Evolutionary conservation across 2,797 vertebrate species (phyloP), one percentile per base, ranked within the genome.

Genomic region (Gambusia yucatana): DNA sequence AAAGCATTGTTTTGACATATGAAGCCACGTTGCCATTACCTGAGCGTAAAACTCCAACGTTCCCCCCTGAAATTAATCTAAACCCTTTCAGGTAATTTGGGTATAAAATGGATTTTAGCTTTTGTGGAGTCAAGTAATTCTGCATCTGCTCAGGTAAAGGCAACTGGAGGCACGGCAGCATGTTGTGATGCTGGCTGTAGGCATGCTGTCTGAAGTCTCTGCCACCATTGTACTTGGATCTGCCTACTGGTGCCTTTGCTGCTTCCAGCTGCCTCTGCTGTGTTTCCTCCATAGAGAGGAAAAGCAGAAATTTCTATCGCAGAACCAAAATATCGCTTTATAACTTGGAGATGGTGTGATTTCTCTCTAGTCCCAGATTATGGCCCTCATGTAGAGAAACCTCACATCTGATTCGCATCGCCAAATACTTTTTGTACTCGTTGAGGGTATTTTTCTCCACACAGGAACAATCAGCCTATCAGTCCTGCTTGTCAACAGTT

Each of bases 211-310:
- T 92, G 90, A 92, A 95, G 88, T 96, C 94, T 97, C 97, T 98
- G 97, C 97, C 96, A 92, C 97, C 97, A 98, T 97, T 98, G 97
- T 96, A 93, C 93, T 94, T 84, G 80, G 87, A 90, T 92, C 92
- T 94, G 91, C 93, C 93, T 71, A 76, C 48, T 71, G 93, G 92
- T 92, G 93, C 88, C 76, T 77, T 28, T 39, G 87, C 97, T 96
- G 96, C 96, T 97, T 97, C 97, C 97, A 97, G 97, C 96, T 96
- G 33, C 78, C 77, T 77, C 36, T 65, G 84, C 76, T 75, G 72
- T 17, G 72, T 79, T 81, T 30, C 44, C 63, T 48, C 77, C 63
- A 75, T 9, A 76, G 41, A 84, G 55, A 46, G 75, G 16, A 76
- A 75, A 71, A 1, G 30, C 28, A 33, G 61, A 74, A 82, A 78